A percentile compares a stretch with the other conserved stretches of the same genome.
Conservation (phyloP, 2,888 invertebrate species). For the Escarpia spicata region DNA sequence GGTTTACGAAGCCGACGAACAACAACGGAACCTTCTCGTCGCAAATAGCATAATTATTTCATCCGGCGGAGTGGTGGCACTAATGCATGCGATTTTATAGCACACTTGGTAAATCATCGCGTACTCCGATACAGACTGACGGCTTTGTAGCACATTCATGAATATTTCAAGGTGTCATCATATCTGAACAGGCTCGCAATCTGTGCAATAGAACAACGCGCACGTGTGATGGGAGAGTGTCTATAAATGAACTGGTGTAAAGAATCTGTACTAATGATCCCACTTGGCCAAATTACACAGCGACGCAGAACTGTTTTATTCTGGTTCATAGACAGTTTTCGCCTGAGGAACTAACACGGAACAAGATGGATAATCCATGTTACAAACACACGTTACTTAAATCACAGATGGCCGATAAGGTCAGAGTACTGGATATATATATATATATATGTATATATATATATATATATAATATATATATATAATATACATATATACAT, state of each 20-base stretch:
- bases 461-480: too few species aligned
- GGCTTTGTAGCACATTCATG: background rate
- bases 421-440: too few species aligned
- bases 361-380: too few species aligned
- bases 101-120: background rate
- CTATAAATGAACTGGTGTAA: background rate
- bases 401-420: too few species aligned
- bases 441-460: too few species aligned
- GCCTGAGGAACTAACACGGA: too few species aligned
- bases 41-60: background rate
- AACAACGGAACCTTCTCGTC: background rate
- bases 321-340: too few species aligned
- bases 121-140: background rate
- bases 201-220: background rate
- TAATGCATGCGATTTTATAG: background rate
- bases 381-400: too few species aligned
- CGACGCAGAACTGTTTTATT: too few species aligned
- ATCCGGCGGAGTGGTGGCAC: background rate
- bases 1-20: background rate
- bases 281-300: too few species aligned
- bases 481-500: too few species aligned
- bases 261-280: too few species aligned
- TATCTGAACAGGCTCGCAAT: background rate
- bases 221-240: background rate
- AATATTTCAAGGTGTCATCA: slow-evolving; percentile 16